Evolutionary conservation across 2,797 vertebrate species (phyloP).

Genomic region (Helicolenus hilgendorfi): DNA sequence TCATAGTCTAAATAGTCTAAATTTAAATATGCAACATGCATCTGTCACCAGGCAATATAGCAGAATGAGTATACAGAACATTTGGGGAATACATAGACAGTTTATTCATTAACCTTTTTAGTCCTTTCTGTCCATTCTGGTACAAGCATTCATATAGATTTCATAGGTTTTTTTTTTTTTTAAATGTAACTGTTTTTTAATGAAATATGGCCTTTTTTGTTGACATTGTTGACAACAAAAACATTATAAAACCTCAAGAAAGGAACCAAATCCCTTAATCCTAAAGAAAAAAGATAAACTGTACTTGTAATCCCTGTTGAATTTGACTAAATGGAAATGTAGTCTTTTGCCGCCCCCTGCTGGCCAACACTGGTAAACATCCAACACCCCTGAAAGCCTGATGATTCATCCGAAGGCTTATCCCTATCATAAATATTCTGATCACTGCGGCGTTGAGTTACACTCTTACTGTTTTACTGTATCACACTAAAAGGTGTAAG

Average conservation of each 20-base stretch:
- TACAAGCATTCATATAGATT: not conserved
- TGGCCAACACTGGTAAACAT: constrained; percentile 11
- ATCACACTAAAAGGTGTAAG: not conserved
- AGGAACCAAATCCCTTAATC: not conserved
- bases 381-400: not conserved
- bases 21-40: too few species aligned
- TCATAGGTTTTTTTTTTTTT: too few species aligned
- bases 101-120: not conserved
- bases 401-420: not conserved
- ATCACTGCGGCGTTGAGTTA: not conserved
- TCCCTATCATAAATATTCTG: not conserved
- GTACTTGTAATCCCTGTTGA: not conserved
- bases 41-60: not conserved
- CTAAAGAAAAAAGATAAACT: not conserved
- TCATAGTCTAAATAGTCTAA: too few species aligned
- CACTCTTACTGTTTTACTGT: not conserved
- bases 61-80: not conserved
- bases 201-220: too few species aligned
- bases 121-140: not conserved
- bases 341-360: constrained; percentile 52
- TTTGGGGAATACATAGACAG: fast-evolving
- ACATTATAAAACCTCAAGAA: not conserved
- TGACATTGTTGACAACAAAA: not conserved
- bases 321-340: not conserved
- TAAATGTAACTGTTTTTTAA: too few species aligned